A percentile compares a stretch with the other conserved stretches of the same genome.
These are phyloP conservation scores for Rachycentron canadum DNA, from an alignment of 2,797 vertebrate species.

Conservation along the genomic window DNA sequence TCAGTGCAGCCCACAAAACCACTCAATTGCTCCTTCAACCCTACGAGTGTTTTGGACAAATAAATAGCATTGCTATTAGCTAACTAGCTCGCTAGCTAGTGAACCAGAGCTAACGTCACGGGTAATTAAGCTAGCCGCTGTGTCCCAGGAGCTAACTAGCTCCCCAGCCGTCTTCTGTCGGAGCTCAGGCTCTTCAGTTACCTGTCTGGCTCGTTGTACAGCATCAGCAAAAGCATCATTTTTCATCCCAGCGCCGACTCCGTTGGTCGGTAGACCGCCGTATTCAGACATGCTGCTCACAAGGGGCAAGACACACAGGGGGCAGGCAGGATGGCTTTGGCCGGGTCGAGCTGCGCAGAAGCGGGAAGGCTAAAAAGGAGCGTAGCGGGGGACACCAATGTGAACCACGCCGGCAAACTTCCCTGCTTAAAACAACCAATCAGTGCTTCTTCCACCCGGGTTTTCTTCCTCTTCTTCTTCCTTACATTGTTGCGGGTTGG, in stretches of 20 bases:
- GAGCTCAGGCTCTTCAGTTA: conserved; percentile 58
- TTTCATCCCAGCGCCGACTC: conserved; percentile 89
- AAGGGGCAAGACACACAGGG: conserved; percentile 52
- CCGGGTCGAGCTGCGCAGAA: conserved; percentile 84
- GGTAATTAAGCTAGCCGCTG: conserved; percentile 56
- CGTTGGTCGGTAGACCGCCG: conserved; percentile 88
- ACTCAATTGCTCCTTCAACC: background rate
- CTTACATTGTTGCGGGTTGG: background rate
- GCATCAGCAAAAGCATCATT: conserved; percentile 96
- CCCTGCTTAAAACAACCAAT: conserved; percentile 80
- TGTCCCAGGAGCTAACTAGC: conserved; percentile 54
- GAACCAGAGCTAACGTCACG: conserved; percentile 55
- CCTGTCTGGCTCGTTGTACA: conserved; percentile 94
- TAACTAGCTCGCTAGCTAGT: conserved; percentile 47
- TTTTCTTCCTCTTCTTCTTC: conserved; percentile 38
- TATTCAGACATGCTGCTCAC: conserved; percentile 89
- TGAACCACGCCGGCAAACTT: conserved; percentile 74
- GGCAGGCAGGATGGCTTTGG: conserved; percentile 70
- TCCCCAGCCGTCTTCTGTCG: background rate
- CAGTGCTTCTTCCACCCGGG: conserved; percentile 34
- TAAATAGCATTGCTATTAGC: conserved; percentile 38
- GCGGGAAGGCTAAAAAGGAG: conserved; percentile 84
- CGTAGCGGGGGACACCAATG: conserved; percentile 56
- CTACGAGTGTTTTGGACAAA: conserved; percentile 25
- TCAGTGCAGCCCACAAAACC: background rate